Base-by-base conservation (phyloP, 1,140 invertebrate genomes). In the Epicauta chinensis region DNA sequence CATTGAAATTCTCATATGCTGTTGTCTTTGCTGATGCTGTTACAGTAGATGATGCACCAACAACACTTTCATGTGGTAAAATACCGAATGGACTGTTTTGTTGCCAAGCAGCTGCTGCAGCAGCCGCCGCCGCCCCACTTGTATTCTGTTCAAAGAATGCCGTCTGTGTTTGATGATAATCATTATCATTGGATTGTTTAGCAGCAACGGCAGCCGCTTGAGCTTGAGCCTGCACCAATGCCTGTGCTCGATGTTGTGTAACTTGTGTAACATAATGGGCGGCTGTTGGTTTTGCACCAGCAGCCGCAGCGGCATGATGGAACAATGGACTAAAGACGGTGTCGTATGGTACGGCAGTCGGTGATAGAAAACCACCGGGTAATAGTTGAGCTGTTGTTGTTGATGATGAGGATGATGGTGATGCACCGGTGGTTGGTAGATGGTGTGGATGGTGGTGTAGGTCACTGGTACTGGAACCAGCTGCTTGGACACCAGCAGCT, bases 21-120 rank as follows among this genome's bases (percentile, higher is more conserved):
- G 73, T 70, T 16, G 76, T 73, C 32, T 81, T 76, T 55, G 79
- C 75, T 55, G 77, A 78, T 17, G 81, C 79, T 16, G 76, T 73
- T 36, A 81, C 76, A 54, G 79, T 75, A 55, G 77, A 78, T 23
- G 81, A 79, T 17, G 80, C 81, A 1, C 82, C 75, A 51, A 84
- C 81, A 54, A 85, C 79, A 71, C 80, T 86, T 71, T 87, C 84
- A 66, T 87, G 85, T 10, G 85, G 85, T 59, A 87, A 70, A 59
- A 87, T 84, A 35, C 85, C 85, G 70, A 86, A 86, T 0, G 85
- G 83, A 61, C 83, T 85, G 64, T 79, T 86, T 54, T 76, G 81
- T 62, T 84, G 81, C 81, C 83, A 84, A 38, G 76, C 72, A 38
- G 77, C 67, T 32, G 73, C 76, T 14, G 75, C 61, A 37, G 80